phyloP scores from a whole-genome alignment of 2,113 vertebrate species.

The Pygoscelis antarcticus region DNA sequence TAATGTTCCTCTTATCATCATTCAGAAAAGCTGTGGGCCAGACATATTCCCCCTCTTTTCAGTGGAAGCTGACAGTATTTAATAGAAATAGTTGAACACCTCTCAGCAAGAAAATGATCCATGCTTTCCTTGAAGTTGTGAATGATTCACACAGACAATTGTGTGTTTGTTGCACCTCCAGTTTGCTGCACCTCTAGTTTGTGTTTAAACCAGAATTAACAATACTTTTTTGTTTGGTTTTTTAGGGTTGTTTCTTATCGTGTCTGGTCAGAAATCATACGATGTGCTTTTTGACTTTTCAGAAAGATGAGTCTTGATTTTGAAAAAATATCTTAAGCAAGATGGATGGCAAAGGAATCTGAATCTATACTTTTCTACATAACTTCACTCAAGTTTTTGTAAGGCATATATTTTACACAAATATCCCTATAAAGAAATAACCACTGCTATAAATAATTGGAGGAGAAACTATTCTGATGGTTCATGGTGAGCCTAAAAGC shows the following conservation, averaged over 20 bases:
- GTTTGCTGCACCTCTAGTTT: not conserved
- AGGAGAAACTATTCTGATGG: not conserved
- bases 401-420: not conserved
- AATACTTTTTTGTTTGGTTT: not conserved
- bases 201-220: not conserved
- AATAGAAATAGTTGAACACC: not conserved
- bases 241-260: not conserved
- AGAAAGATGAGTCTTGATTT: not conserved
- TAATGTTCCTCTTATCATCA: not conserved
- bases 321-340: not conserved
- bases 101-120: not conserved
- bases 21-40: not conserved
- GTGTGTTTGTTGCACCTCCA: not conserved
- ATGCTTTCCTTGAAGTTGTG: not conserved
- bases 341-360: not conserved
- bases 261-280: not conserved
- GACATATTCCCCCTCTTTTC: not conserved
- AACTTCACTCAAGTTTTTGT: not conserved
- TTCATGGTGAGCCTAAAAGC: not conserved
- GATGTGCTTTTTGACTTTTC: not conserved
- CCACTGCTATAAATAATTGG: not conserved
- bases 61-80: not conserved
- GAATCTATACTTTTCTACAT: not conserved
- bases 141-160: not conserved
- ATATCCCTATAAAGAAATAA: not conserved